These are phyloP conservation scores for Drosophila conformis DNA, from an alignment of 2,888 invertebrate genomes.

Conservation along the genomic window DNA sequence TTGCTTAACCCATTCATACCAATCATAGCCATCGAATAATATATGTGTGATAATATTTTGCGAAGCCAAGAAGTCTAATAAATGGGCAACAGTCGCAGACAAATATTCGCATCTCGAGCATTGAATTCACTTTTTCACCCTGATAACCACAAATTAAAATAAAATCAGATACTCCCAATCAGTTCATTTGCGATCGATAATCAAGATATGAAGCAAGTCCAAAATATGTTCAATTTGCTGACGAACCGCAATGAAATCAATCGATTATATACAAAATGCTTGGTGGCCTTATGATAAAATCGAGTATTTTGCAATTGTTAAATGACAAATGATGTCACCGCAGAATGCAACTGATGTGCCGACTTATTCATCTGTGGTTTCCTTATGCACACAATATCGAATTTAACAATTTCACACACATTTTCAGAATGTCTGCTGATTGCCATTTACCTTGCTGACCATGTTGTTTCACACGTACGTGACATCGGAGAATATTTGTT, in stretches of 20 bases:
- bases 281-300: background rate
- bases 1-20: slow-evolving; percentile 1
- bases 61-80: background rate
- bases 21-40: background rate
- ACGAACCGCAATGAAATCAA: background rate
- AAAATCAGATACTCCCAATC: background rate
- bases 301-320: too few species aligned
- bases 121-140: background rate
- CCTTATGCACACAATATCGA: background rate
- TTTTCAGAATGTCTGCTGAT: background rate
- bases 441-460: background rate
- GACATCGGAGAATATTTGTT: background rate
- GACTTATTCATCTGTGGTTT: background rate
- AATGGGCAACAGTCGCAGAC: background rate
- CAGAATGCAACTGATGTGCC: background rate
- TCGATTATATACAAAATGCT: background rate
- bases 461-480: background rate
- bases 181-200: background rate
- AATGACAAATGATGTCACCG: background rate
- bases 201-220: too few species aligned
- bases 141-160: background rate
- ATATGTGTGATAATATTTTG: background rate
- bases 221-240: background rate
- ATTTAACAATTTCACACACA: background rate
- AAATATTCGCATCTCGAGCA: background rate